Percentiles rank a stretch among this genome's conserved stretches.
Conservation (phyloP, 2,113 vertebrate species). For the Phrynosoma blainvillii region DNA sequence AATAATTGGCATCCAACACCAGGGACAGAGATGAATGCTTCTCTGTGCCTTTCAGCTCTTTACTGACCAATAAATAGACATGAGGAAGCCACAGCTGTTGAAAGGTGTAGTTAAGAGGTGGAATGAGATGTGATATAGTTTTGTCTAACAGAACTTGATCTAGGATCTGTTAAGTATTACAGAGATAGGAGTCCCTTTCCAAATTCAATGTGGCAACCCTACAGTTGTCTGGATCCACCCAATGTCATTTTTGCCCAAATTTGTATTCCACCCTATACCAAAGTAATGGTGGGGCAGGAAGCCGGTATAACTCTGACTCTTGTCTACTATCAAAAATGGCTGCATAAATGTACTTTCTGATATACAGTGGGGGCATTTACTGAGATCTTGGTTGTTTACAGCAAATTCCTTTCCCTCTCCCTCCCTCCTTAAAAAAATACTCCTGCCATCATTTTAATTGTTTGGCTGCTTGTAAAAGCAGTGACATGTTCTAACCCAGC, state of each 20-base stretch:
- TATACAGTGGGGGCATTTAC: neutral
- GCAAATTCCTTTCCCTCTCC: neutral
- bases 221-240: neutral
- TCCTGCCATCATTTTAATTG: slow-evolving; percentile 26
- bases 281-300: neutral
- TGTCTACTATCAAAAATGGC: neutral
- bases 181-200: too few relatives aligned
- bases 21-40: too few relatives aligned
- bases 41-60: too few relatives aligned
- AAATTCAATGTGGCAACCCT: too few relatives aligned
- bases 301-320: too few relatives aligned
- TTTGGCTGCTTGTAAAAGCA: slow-evolving; percentile 40
- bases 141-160: too few relatives aligned
- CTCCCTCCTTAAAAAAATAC: neutral
- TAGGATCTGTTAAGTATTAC: too few relatives aligned
- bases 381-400: neutral
- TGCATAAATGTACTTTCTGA: slow-evolving; percentile 5
- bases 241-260: slow-evolving; percentile 4
- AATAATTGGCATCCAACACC: too few relatives aligned
- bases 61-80: too few relatives aligned
- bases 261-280: neutral
- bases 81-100: too few relatives aligned
- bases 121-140: too few relatives aligned
- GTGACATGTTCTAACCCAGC: slow-evolving; percentile 37
- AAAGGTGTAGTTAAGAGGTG: too few relatives aligned